Percentiles rank a stretch among this genome's conserved stretches.
These are phyloP conservation scores for Dolichotis patagonum DNA, from an alignment of 2,113 vertebrate genomes.

Conservation along the genomic window DNA sequence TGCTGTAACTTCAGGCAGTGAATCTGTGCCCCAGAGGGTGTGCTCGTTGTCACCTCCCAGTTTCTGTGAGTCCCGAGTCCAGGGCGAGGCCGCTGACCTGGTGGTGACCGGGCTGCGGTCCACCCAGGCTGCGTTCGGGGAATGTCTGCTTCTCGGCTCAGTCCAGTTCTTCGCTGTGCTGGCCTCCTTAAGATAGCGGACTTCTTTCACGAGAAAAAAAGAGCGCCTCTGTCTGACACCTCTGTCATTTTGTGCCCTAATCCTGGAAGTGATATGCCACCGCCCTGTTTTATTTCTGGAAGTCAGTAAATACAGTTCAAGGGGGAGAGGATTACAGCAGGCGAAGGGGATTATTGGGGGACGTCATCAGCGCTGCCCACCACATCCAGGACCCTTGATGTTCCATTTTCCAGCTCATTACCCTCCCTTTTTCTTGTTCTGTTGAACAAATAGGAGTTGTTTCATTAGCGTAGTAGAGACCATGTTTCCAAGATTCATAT, in stretches of 20 bases:
- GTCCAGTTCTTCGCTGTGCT: neutral
- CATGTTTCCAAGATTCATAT: neutral
- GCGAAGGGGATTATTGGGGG: neutral
- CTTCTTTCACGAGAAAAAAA: neutral
- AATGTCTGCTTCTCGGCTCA: neutral
- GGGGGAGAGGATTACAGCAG: conserved; percentile 3
- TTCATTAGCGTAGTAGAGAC: neutral
- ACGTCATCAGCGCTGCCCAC: neutral
- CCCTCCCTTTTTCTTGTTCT: neutral
- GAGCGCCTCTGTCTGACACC: neutral
- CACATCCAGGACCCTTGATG: neutral
- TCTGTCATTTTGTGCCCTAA: conserved; percentile 1
- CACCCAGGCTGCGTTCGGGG: neutral
- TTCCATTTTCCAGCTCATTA: neutral
- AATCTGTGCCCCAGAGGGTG: neutral
- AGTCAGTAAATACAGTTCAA: neutral
- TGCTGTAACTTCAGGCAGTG: neutral
- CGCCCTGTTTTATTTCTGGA: neutral
- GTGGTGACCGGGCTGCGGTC: neutral
- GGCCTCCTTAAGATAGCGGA: neutral
- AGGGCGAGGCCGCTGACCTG: neutral
- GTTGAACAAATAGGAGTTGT: neutral
- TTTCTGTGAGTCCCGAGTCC: neutral
- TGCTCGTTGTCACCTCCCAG: neutral
- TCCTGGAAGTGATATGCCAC: neutral